Base-by-base conservation (phyloP, 2,797 vertebrate genomes). In the Orientallactaga sibirica region DNA sequence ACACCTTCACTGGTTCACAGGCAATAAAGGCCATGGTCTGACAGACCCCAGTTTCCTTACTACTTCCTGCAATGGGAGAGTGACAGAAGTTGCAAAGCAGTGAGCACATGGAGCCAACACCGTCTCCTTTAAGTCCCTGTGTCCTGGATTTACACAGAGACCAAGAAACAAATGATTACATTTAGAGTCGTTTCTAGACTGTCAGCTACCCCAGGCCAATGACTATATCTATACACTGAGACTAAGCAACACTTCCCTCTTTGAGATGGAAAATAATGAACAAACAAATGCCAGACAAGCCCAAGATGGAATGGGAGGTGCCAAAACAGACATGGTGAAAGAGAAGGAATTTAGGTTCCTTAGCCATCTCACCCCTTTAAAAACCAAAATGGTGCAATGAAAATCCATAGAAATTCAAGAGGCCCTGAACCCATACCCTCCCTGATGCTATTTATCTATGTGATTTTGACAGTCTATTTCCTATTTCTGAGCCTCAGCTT, bases 401-500 rank as follows among this genome's bases (percentile, higher is more conserved):
- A 93, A 87, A 73, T 16, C 78, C 66, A 24, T 5, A 48, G 16
- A 41, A 75, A 12, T 37, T 27, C 27, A 70, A 66, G 55, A 73
- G 25, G 68, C 2, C 61, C 48, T n/a, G 3, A 1, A 2, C 43
- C 20, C 3, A 3, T 19, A 37, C 5, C 2, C 33, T 7, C 61
- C 74, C 71, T 25, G 64, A 64, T 4, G 1, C 6, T 0, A 18
- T 74, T 27, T 2, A 88, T 25, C 7, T 29, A 16, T 24, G 24
- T 52, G 33, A 58, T 61, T 41, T 24, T 52, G n/a, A n/a, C 24
- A n/a, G 83, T 90, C 67, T 33, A 68, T 67, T 83, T 85, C n/a
- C 7, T 61, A 48, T 58, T 75, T 91, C 62, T 14, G 74, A 93
- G 41, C 19, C 70, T 68, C 48, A 22, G 62, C 33, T 86, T 93